Evolutionary conservation across 2,888 invertebrate genomes (phyloP), one percentile per base, ranked within the genome.

Genomic region (Drosophila flavopinicola): DNA sequence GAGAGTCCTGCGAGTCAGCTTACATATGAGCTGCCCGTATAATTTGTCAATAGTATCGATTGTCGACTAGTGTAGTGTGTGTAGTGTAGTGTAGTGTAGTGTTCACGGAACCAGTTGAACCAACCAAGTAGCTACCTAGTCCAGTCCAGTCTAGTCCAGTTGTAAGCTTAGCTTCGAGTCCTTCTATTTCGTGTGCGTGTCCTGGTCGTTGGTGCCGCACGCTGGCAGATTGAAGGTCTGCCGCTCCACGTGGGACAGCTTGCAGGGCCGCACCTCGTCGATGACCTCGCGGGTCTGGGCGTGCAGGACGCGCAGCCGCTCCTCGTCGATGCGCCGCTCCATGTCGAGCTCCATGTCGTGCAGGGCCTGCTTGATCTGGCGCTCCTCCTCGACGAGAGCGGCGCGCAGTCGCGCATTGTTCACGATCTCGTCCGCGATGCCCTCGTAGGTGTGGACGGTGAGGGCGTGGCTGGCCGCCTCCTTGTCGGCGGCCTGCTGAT

Each of bases 301-400:
- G 6, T 35, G 39, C 1, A 78, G 80, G 23, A 85, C 4, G 17
- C 76, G 68, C 63, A 85, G 58, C 10, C 78, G 79, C 25, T 83
- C 78, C 53, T 75, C 42, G 1, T 64, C 63, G n/a, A 68, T 42
- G 9, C 67, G 38, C 0, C 38, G 54, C 30, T 85, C 80, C 63
- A 68, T 27, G 1, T 72, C 53, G 2, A 0, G n/a, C 44, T 79
- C 73, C 45, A 52, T 30, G 37, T 85, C 76, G 20, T 30, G 33
- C 2, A 75, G 10, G 0, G 57, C 25, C 35, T 64, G 48, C 17
- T 13, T 17, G 0, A 83, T 30, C 32, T 23, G n/a, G 1, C 51
- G 60, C 33, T 60, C 54, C 48, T 59, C 84, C 39, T 83, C 73
- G 1, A 53, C 4, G 2, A 44, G 51, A 1, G 23, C 32, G 3